phyloP scores from a whole-genome alignment of 2,888 invertebrate species.

The Poecilobothrus nobilitatus region DNA sequence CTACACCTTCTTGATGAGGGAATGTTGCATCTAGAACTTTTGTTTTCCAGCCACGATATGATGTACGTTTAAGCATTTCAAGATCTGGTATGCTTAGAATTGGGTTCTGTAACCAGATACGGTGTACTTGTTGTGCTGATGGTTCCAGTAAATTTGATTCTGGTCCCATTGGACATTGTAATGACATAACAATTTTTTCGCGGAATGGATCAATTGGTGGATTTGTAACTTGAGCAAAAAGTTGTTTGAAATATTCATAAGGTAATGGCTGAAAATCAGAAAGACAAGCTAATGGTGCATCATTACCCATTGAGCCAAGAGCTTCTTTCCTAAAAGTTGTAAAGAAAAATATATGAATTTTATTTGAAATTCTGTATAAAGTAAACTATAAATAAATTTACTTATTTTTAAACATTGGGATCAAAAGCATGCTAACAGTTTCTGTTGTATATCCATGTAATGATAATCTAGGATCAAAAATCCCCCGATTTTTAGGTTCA shows the following conservation, averaged over 20 bases:
- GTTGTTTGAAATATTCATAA: slow-evolving; percentile 97
- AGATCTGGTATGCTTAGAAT: slow-evolving; percentile 86
- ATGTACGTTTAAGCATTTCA: slow-evolving; percentile 74
- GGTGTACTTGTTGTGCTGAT: slow-evolving; percentile 73
- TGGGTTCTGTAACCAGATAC: slow-evolving; percentile 89
- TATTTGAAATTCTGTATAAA: background rate
- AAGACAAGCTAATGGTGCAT: slow-evolving; percentile 93
- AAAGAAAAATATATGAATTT: slow-evolving; percentile 4
- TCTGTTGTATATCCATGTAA: slow-evolving; percentile 93
- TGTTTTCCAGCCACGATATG: slow-evolving; percentile 79
- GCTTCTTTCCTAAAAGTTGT: slow-evolving; percentile 75
- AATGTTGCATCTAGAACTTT: slow-evolving; percentile 85
- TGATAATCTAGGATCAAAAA: slow-evolving; percentile 74
- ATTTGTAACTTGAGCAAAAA: slow-evolving; percentile 98
- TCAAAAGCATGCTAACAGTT: slow-evolving; percentile 82
- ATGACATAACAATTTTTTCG: slow-evolving; percentile 97
- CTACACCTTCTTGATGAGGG: slow-evolving; percentile 62
- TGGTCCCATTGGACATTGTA: slow-evolving; percentile 95
- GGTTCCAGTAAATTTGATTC: slow-evolving; percentile 91
- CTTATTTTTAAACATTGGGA: slow-evolving; percentile 96
- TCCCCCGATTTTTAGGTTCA: slow-evolving; percentile 46
- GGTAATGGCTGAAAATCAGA: slow-evolving; percentile 90
- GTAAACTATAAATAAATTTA: slow-evolving; percentile 42
- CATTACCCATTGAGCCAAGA: slow-evolving; percentile 98
- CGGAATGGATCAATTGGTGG: slow-evolving; percentile 98